Conservation (phyloP, 2,888 invertebrate genomes). For the Acleris cristana region DNA sequence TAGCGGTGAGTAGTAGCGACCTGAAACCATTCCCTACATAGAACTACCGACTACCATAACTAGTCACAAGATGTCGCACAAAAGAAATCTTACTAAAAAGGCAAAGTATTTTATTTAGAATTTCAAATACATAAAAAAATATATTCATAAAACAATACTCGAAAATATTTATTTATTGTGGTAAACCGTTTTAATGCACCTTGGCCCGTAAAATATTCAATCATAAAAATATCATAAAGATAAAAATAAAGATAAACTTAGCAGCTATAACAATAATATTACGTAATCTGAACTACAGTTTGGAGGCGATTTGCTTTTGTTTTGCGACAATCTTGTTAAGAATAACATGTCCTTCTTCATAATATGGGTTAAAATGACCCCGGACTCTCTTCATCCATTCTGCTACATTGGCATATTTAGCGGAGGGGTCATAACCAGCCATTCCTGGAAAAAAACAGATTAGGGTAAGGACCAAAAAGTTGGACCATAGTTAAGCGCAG, state of each 20-base stretch:
- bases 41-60: background rate
- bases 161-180: too few relatives aligned
- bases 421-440: conserved; percentile 86
- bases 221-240: too few relatives aligned
- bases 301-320: conserved; percentile 50
- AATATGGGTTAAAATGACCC: conserved; percentile 84
- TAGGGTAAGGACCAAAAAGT: too few relatives aligned
- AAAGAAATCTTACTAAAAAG: too few relatives aligned
- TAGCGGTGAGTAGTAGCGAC: background rate
- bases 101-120: too few relatives aligned
- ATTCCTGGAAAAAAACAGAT: conserved; percentile 77
- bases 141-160: too few relatives aligned
- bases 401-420: conserved; percentile 84
- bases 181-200: too few relatives aligned
- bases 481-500: too few relatives aligned
- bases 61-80: background rate
- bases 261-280: too few relatives aligned
- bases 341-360: conserved; percentile 85
- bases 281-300: conserved; percentile 46
- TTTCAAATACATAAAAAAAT: too few relatives aligned
- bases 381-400: conserved; percentile 87
- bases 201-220: too few relatives aligned
- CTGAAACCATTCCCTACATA: background rate
- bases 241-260: too few relatives aligned
- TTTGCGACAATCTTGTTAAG: conserved; percentile 80